Conservation (phyloP, 2,888 invertebrate species). For the Osedax fenrisi region DNA sequence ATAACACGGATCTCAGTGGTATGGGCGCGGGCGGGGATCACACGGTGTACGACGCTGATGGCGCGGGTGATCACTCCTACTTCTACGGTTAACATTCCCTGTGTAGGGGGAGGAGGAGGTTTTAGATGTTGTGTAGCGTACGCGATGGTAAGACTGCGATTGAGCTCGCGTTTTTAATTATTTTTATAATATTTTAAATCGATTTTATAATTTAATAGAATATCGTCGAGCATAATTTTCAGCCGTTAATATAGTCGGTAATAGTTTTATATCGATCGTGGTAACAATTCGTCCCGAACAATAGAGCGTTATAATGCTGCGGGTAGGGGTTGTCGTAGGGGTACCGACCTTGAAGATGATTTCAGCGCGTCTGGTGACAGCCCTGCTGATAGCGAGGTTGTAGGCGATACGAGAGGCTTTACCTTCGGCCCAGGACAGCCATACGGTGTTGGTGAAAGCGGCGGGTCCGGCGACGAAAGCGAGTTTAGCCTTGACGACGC, state of each 20-base stretch:
- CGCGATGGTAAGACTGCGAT: too few species aligned
- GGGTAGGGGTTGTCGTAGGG: background rate
- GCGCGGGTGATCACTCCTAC: background rate
- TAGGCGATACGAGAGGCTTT: background rate
- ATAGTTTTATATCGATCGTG: too few species aligned
- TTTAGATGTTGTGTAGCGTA: too few species aligned
- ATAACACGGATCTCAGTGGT: background rate
- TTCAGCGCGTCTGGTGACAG: background rate
- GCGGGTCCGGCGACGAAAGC: conserved; percentile 19
- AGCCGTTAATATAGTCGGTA: too few species aligned
- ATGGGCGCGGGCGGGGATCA: background rate
- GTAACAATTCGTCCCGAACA: too few species aligned
- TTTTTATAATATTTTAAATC: too few species aligned
- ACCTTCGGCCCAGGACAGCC: background rate
- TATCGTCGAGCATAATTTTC: too few species aligned
- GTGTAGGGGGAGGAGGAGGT: background rate
- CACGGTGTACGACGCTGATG: background rate
- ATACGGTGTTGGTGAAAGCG: background rate
- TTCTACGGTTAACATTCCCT: background rate
- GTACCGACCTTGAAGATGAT: background rate
- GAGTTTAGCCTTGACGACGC: conserved; percentile 35
- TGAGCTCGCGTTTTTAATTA: too few species aligned
- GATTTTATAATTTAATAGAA: too few species aligned
- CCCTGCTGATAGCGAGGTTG: background rate
- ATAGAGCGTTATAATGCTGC: background rate